Conservation (phyloP, 2,113 vertebrate genomes). For the Seriola quinqueradiata region DNA sequence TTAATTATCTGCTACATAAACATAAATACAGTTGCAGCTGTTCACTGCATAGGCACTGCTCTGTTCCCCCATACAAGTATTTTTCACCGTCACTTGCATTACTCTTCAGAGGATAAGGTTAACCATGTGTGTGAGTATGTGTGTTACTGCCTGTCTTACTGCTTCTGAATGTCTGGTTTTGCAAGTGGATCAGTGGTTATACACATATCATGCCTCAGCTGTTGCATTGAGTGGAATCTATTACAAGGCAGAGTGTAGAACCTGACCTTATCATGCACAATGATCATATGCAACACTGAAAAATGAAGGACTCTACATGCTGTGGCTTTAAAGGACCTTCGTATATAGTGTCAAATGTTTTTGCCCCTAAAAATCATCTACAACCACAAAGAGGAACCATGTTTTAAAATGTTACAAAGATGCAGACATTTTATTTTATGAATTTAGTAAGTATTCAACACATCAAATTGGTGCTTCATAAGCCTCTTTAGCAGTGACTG, state of each 20-base stretch:
- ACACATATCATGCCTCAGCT: constrained; percentile 22
- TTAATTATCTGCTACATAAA: constrained; percentile 79
- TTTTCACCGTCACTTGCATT: constrained; percentile 35
- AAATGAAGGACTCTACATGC: constrained; percentile 3
- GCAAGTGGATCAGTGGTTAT: constrained; percentile 17
- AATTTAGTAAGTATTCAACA: constrained; percentile 22
- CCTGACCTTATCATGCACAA: constrained; percentile 49
- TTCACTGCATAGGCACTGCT: constrained; percentile 18
- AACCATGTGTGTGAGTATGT: constrained; percentile 9
- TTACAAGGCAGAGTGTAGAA: not conserved
- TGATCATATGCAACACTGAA: constrained; percentile 30
- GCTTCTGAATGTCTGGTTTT: constrained; percentile 10
- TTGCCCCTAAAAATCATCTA: not conserved
- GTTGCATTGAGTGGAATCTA: constrained; percentile 16
- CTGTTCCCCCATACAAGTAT: not conserved
- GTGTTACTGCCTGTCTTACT: constrained; percentile 10
- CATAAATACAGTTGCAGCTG: constrained; percentile 69
- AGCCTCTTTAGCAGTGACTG: constrained; percentile 24
- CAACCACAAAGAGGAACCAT: not conserved
- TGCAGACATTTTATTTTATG: not conserved
- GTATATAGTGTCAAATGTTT: not conserved
- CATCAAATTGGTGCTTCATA: constrained; percentile 5
- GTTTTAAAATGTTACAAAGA: not conserved
- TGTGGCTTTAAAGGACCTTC: not conserved
- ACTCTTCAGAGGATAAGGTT: constrained; percentile 25